Conservation (phyloP, 2,888 invertebrate genomes). For the Drosophila paracracens region DNA sequence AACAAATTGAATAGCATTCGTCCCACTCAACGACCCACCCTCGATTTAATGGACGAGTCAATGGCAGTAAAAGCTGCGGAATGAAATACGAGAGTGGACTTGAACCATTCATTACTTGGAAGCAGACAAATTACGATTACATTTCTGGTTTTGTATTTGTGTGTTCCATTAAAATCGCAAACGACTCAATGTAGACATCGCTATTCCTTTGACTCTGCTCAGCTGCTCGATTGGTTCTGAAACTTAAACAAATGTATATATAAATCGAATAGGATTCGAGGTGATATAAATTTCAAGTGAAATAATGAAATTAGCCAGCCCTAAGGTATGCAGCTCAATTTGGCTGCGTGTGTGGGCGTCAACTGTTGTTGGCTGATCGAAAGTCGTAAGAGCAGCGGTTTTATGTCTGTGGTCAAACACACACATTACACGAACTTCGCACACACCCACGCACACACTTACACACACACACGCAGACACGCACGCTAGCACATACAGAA, state of each 20-base stretch:
- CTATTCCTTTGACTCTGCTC: neutral
- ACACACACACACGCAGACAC: neutral
- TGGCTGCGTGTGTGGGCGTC: neutral
- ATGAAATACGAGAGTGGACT: slow-evolving; percentile 46
- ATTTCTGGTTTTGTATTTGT: slow-evolving; percentile 4
- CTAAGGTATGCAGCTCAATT: slow-evolving; percentile 41
- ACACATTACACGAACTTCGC: slow-evolving; percentile 5
- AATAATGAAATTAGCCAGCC: slow-evolving; percentile 16
- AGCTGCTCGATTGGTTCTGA: neutral
- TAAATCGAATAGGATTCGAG: slow-evolving; percentile 8
- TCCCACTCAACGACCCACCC: neutral
- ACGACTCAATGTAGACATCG: slow-evolving; percentile 11
- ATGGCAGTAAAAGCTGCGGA: slow-evolving; percentile 10
- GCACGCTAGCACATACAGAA: neutral
- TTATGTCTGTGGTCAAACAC: slow-evolving; percentile 27
- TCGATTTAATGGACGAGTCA: slow-evolving; percentile 32
- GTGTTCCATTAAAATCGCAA: slow-evolving; percentile 9
- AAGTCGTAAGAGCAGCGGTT: slow-evolving; percentile 24
- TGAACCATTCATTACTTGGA: slow-evolving; percentile 50
- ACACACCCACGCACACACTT: neutral
- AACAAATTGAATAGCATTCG: slow-evolving; percentile 76
- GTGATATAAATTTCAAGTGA: neutral
- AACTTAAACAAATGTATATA: neutral
- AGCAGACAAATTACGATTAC: slow-evolving; percentile 42
- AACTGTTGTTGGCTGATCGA: slow-evolving; percentile 13